Evolutionary conservation across 2,888 invertebrate genomes (phyloP).

Genomic region (Ectemnius continuus): DNA sequence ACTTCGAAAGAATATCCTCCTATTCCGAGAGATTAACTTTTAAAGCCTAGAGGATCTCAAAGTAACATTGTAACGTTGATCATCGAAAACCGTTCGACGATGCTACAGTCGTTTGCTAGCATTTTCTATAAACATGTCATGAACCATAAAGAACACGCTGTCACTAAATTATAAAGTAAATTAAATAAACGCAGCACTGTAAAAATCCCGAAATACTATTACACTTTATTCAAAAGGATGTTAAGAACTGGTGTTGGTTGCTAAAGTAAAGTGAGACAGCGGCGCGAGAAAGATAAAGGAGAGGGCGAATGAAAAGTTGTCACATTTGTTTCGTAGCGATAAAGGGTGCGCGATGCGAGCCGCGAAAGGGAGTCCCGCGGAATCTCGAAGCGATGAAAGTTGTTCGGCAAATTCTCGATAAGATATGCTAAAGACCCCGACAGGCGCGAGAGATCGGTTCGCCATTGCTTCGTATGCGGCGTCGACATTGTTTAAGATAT

Average conservation of each 20-base stretch:
- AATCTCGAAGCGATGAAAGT: constrained; percentile 28
- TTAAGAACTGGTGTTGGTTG: constrained; percentile 55
- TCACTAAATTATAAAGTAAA: too few species aligned
- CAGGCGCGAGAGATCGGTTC: not conserved
- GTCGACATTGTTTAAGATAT: too few species aligned
- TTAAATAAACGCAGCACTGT: too few species aligned
- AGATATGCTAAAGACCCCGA: constrained; percentile 23
- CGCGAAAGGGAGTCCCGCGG: constrained; percentile 34
- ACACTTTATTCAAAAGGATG: not conserved
- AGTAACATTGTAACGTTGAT: too few species aligned
- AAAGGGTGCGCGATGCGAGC: constrained; percentile 32
- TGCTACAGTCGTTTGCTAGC: too few species aligned
- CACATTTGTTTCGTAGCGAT: constrained; percentile 54
- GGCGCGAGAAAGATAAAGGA: constrained; percentile 24
- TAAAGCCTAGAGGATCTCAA: too few species aligned
- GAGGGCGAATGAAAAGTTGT: constrained; percentile 55
- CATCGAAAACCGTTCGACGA: too few species aligned
- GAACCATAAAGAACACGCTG: too few species aligned
- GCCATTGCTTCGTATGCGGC: not conserved
- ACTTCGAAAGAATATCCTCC: too few species aligned
- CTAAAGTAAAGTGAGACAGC: constrained; percentile 36
- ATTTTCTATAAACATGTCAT: too few species aligned
- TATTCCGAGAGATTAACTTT: too few species aligned
- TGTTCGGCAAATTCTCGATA: constrained; percentile 45
- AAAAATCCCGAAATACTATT: too few species aligned